These are phyloP conservation scores for Schrankia costaestrigalis DNA, from an alignment of 2,888 invertebrate species.

Conservation along the genomic window DNA sequence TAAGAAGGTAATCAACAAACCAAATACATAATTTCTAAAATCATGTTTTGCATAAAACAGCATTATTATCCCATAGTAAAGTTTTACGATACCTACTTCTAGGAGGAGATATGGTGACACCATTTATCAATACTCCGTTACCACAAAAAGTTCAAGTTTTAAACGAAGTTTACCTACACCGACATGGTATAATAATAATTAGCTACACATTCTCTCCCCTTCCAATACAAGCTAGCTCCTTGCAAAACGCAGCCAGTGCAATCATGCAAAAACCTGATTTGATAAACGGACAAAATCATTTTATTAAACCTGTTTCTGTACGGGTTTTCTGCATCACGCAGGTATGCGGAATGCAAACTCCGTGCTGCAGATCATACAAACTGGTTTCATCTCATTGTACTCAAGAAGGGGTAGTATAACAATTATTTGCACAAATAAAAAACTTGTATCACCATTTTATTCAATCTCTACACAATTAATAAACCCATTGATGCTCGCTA, in stretches of 20 bases:
- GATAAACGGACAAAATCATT: conserved; percentile 25
- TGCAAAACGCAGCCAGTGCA: conserved; percentile 39
- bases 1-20: too few species aligned
- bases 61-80: too few species aligned
- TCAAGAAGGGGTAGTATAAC: conserved; percentile 30
- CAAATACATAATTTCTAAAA: too few species aligned
- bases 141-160: too few species aligned
- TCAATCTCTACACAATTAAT: conserved; percentile 22
- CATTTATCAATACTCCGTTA: too few species aligned
- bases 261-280: conserved; percentile 31
- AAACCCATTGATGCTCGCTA: conserved; percentile 14
- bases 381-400: conserved; percentile 43
- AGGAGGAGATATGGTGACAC: too few species aligned
- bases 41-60: too few species aligned
- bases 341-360: conserved; percentile 68
- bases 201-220: conserved; percentile 30
- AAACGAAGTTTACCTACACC: too few species aligned
- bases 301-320: conserved; percentile 39
- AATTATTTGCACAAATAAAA: conserved; percentile 32
- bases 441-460: conserved; percentile 40
- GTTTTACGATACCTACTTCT: too few species aligned
- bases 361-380: conserved; percentile 53
- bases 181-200: too few species aligned
- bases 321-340: conserved; percentile 56
- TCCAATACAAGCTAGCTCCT: conserved; percentile 38